A percentile compares a stretch with the other conserved stretches of the same genome.
Evolutionary conservation across 2,113 vertebrate genomes (phyloP).

Genomic region (Brienomyrus brachyistius): DNA sequence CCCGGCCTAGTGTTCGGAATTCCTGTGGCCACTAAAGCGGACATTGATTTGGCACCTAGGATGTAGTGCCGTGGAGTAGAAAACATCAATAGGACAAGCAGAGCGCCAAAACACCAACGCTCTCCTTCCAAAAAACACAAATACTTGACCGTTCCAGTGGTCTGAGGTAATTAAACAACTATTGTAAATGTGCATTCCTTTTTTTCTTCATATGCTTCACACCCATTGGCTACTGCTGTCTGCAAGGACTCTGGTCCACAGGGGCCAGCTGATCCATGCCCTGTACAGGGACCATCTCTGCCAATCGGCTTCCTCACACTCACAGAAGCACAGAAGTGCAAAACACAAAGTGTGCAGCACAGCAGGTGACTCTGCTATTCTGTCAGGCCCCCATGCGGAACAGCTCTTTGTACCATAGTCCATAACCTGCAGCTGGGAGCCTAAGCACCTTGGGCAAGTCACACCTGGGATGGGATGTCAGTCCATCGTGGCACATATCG

Average conservation of each 20-base stretch:
- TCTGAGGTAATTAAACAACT: background rate
- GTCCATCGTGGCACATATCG: too few relatives aligned
- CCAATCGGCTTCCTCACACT: background rate
- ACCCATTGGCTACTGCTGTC: background rate
- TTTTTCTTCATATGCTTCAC: background rate
- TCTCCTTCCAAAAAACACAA: background rate
- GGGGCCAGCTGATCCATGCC: background rate
- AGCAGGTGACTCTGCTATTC: too few relatives aligned
- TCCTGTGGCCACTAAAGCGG: background rate
- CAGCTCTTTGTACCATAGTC: too few relatives aligned
- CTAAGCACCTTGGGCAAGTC: too few relatives aligned
- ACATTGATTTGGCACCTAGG: background rate
- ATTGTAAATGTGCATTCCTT: background rate
- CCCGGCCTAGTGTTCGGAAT: background rate
- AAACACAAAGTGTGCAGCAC: background rate
- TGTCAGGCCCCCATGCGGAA: too few relatives aligned
- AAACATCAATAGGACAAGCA: background rate
- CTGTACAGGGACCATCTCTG: background rate
- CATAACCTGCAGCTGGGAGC: too few relatives aligned
- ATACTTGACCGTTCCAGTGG: background rate
- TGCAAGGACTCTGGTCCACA: background rate
- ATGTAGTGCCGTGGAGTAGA: background rate
- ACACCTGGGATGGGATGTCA: too few relatives aligned
- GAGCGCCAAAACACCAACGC: background rate
- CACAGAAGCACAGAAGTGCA: background rate